phyloP scores from a whole-genome alignment of 2,797 vertebrate genomes.

The Crenichthys baileyi region DNA sequence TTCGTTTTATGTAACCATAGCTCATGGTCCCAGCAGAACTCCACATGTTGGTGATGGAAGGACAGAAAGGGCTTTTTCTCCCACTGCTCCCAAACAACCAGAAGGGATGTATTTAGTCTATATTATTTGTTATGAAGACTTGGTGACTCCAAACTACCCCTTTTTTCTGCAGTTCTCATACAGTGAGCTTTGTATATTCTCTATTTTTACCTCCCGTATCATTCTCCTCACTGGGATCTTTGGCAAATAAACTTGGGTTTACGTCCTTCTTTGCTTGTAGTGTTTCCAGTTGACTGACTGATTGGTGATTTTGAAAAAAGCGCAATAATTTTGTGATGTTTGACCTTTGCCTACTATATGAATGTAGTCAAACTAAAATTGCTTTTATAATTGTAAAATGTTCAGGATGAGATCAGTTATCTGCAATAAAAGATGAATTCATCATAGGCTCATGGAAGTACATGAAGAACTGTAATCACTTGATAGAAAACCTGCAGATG shows the following conservation, averaged over 20 bases:
- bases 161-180: not conserved
- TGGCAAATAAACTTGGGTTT: not conserved
- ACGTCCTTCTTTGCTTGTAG: not conserved
- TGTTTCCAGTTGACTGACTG: not conserved
- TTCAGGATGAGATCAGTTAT: not conserved
- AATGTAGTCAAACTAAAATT: too few relatives aligned
- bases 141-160: not conserved
- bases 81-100: not conserved
- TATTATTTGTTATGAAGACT: not conserved
- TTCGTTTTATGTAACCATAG: not conserved
- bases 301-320: not conserved
- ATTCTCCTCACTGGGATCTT: not conserved
- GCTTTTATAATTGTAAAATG: not conserved
- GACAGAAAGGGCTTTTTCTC: not conserved
- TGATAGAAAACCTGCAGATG: not conserved
- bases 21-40: not conserved
- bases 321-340: not conserved
- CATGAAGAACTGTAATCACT: not conserved
- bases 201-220: not conserved
- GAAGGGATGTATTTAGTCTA: not conserved
- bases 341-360: not conserved
- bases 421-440: not conserved
- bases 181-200: not conserved
- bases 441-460: not conserved
- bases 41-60: not conserved